Percentiles rank a stretch among this genome's conserved stretches.
Evolutionary conservation across 2,113 vertebrate species (phyloP).

Genomic region (Grammomys surdaster): DNA sequence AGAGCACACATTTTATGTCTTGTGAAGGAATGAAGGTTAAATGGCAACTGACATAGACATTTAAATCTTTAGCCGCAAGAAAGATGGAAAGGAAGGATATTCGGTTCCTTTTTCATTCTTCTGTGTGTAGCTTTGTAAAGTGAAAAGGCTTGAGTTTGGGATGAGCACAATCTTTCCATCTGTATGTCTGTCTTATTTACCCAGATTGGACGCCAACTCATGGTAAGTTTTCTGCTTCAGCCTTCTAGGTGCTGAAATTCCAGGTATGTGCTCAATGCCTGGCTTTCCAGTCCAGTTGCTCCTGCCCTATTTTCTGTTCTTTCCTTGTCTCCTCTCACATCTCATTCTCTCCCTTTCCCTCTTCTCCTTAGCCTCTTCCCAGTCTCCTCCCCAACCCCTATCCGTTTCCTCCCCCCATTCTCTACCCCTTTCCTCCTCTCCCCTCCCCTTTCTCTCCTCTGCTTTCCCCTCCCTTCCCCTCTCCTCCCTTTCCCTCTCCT

Average conservation of each 20-base stretch:
- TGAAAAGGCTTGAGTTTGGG: constrained; percentile 4
- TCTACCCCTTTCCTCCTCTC: not conserved
- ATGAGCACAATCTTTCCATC: not conserved
- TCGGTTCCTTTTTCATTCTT: constrained; percentile 38
- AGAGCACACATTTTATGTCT: constrained; percentile 54
- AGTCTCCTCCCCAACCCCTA: no score
- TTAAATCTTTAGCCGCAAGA: constrained; percentile 39
- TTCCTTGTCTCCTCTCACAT: not conserved
- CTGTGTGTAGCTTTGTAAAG: constrained; percentile 42
- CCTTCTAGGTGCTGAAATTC: not conserved
- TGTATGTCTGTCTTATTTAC: not conserved
- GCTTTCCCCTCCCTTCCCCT: not conserved
- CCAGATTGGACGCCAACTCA: not conserved
- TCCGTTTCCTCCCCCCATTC: not conserved
- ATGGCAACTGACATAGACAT: constrained; percentile 54
- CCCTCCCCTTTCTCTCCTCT: no score
- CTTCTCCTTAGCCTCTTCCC: not conserved
- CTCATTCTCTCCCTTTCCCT: no score
- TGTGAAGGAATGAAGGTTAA: constrained; percentile 53
- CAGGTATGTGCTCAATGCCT: not conserved
- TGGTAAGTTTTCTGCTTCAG: not conserved
- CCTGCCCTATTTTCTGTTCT: not conserved
- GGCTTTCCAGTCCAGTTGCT: not conserved
- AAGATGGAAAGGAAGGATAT: constrained; percentile 19
- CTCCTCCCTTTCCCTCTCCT: not conserved